Percentiles rank a stretch among this genome's conserved stretches.
These are phyloP conservation scores for Malurus elegans DNA, from an alignment of 2,113 vertebrate species.

Conservation along the genomic window DNA sequence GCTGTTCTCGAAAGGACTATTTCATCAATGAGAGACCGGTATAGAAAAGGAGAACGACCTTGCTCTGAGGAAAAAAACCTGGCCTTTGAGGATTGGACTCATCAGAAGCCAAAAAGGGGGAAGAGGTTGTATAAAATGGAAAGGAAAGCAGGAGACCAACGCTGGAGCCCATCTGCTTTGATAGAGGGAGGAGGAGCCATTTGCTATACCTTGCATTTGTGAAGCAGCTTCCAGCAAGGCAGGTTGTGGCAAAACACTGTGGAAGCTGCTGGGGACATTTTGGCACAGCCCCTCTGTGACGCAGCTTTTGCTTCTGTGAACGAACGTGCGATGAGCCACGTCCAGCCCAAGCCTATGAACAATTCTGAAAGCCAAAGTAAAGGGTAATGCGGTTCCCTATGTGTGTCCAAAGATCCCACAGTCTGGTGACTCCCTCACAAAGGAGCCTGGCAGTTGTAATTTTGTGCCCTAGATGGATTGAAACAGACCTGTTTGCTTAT, in stretches of 20 bases:
- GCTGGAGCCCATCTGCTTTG: rapidly evolving
- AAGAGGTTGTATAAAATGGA: background rate
- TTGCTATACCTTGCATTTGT: background rate
- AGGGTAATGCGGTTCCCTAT: background rate
- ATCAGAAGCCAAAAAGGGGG: no score
- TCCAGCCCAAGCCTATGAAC: background rate
- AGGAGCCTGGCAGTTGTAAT: background rate
- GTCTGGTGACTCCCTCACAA: background rate
- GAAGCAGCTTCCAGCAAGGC: background rate
- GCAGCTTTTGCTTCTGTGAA: background rate
- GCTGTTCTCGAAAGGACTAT: no score
- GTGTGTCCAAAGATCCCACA: rapidly evolving
- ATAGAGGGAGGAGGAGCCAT: background rate
- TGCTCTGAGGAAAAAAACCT: no score
- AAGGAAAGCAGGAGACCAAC: background rate
- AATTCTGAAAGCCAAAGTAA: background rate
- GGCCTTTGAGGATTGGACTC: no score
- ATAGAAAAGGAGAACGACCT: no score
- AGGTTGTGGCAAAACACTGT: background rate
- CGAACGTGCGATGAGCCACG: rapidly evolving
- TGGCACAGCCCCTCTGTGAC: background rate
- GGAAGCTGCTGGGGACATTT: background rate
- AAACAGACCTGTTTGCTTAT: background rate
- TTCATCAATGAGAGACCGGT: no score
- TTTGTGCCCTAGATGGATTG: background rate